Conservation (phyloP, 2,797 vertebrate species). For the Babyrousa celebensis region DNA sequence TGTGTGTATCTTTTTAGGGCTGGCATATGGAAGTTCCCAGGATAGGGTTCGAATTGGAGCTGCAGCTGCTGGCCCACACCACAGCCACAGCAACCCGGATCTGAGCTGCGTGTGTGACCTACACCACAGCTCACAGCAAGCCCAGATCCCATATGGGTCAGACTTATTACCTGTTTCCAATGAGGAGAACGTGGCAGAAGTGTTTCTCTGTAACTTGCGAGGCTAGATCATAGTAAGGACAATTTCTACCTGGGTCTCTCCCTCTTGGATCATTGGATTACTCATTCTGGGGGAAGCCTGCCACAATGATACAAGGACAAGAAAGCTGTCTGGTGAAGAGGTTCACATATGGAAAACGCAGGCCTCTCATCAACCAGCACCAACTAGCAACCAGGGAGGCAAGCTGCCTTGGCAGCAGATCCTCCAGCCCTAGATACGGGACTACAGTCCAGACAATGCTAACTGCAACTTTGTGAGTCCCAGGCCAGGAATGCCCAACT, state of each 20-base stretch:
- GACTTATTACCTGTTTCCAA: conserved; percentile 13
- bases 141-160: not conserved
- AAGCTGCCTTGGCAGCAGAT: not conserved
- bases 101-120: too few species aligned
- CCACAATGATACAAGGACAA: not conserved
- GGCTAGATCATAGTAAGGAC: not conserved
- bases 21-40: too few species aligned
- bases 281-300: conserved; percentile 5
- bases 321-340: not conserved
- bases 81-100: too few species aligned
- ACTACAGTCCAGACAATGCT: not conserved
- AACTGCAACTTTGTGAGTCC: not conserved
- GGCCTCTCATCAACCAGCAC: not conserved
- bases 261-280: not conserved
- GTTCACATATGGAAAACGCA: not conserved
- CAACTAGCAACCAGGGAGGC: not conserved
- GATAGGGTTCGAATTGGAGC: too few species aligned
- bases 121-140: too few species aligned
- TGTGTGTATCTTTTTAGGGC: too few species aligned
- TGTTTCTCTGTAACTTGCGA: not conserved
- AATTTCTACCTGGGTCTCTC: not conserved
- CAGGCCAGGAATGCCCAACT: not conserved
- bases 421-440: not conserved
- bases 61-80: too few species aligned
- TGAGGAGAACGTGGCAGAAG: not conserved